Percentiles rank a stretch among this genome's conserved stretches.
Evolutionary conservation across 2,797 vertebrate genomes (phyloP).

Genomic region (Allobates femoralis): DNA sequence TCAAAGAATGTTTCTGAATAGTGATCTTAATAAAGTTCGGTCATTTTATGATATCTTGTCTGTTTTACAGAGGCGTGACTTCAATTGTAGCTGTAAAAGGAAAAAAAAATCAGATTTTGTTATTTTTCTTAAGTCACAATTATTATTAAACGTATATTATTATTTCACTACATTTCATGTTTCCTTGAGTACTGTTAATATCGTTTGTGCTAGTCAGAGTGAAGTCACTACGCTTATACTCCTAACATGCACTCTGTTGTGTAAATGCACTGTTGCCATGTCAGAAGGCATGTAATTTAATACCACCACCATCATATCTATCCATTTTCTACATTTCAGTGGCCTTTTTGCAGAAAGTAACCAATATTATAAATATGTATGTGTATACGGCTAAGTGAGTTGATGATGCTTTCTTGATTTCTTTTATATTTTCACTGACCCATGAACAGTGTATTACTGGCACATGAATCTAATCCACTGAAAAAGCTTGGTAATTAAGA

Average conservation of each 20-base stretch:
- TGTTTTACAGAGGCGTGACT: constrained; percentile 82
- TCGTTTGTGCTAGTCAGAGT: constrained; percentile 92
- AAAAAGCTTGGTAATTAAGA: constrained; percentile 91
- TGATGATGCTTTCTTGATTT: constrained; percentile 23
- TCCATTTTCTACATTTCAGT: constrained; percentile 98
- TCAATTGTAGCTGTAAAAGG: constrained; percentile 78
- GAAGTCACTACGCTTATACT: constrained; percentile 83
- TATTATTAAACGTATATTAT: constrained; percentile 85
- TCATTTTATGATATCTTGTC: constrained; percentile 82
- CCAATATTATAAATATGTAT: constrained; percentile 68
- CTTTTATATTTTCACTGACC: constrained; percentile 82
- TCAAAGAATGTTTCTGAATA: constrained; percentile 88
- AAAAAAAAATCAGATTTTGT: constrained; percentile 73
- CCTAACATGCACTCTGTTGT: constrained; percentile 74
- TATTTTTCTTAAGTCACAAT: constrained; percentile 77
- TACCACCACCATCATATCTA: constrained; percentile 83
- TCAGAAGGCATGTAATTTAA: constrained; percentile 86
- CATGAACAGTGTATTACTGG: constrained; percentile 91
- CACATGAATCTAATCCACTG: constrained; percentile 96
- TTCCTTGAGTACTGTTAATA: constrained; percentile 92
- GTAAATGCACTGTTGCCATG: constrained; percentile 94
- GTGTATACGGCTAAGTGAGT: constrained; percentile 79
- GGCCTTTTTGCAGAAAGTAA: constrained; percentile 87
- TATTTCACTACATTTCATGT: constrained; percentile 94
- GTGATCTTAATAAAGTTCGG: constrained; percentile 86